phyloP scores from a whole-genome alignment of 2,797 vertebrate species.

The Borostomias antarcticus region DNA sequence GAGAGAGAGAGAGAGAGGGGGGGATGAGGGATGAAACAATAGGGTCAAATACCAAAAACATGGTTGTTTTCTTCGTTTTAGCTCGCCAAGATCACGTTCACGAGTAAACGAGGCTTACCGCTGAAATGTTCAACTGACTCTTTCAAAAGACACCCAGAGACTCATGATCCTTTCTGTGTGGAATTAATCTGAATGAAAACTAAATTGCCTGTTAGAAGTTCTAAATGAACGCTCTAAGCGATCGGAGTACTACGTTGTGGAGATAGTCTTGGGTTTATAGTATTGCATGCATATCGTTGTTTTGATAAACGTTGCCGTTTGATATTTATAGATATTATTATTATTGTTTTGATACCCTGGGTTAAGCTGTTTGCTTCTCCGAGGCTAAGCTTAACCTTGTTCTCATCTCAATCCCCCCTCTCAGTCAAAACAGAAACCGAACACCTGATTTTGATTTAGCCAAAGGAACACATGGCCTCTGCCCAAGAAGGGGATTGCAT shows the following conservation, averaged over 20 bases:
- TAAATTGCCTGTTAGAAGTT: background rate
- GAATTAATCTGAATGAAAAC: background rate
- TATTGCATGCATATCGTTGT: constrained; percentile 25
- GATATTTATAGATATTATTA: constrained; percentile 25
- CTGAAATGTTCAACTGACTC: background rate
- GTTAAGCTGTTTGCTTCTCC: constrained; percentile 47
- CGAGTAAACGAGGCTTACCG: too few relatives aligned
- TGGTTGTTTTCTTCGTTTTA: too few relatives aligned
- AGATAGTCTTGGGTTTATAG: constrained; percentile 12
- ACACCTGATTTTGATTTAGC: constrained; percentile 59
- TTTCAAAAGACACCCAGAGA: background rate
- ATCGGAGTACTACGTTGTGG: constrained; percentile 1
- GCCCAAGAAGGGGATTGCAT: constrained; percentile 32
- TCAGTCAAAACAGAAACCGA: constrained; percentile 51
- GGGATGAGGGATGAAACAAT: constrained; percentile 20
- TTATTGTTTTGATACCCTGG: constrained; percentile 39
- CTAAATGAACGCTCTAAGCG: background rate
- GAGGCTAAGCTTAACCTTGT: constrained; percentile 39
- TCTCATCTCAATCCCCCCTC: constrained; percentile 44
- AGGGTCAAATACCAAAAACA: too few relatives aligned
- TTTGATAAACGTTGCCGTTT: constrained; percentile 13
- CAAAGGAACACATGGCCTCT: constrained; percentile 48
- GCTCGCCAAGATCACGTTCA: too few relatives aligned
- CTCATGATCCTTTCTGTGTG: background rate
- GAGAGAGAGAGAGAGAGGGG: constrained; percentile 41